Evolutionary conservation across 2,888 invertebrate genomes (phyloP), one percentile per base, ranked within the genome.

Genomic region (Drosophila birchii): DNA sequence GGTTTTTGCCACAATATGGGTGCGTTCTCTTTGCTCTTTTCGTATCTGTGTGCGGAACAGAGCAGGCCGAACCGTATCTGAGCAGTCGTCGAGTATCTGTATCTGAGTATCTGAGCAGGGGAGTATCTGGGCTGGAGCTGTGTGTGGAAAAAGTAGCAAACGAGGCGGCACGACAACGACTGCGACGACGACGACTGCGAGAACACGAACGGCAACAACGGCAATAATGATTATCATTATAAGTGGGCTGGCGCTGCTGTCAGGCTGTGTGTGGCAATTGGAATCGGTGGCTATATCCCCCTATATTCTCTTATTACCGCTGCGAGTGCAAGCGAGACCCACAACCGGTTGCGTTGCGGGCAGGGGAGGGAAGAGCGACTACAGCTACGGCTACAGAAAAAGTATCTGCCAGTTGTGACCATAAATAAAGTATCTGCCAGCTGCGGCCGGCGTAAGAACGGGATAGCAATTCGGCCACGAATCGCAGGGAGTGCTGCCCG

Each of bases 141-240:
- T 47, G 47, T 47, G 47, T 47, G 47, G 70, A 75, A 82, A 77
- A 68, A 75, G 86, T 72, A 75, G 69, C 54, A 75, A 75, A 59
- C 68, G 63, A 64, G 47, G 57, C 53, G 51, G 58, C 58, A 70
- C 67, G 56, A 61, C 58, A 75, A 73, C 75, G 68, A 75, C 79
- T 54, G 73, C 78, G 60, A 81, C 75, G 58, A 75, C 78, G 60
- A 83, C 75, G 58, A 75, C 69, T 54, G 70, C 53, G 73, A 76
- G 72, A 78, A 81, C 78, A 89, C 85, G 90, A 90, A 84, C 86
- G 87, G 87, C 90, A 89, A 86, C 89, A 90, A 84, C 86, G 87
- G 87, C 90, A 90, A 90, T 90, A 90, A 90, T 90, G 86, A 90
- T 90, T 88, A 90, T 90, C 90, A 88, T 90, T 86, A 88, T 90